Base-by-base conservation (phyloP, 2,888 invertebrate species). In the Perdita meconis region DNA sequence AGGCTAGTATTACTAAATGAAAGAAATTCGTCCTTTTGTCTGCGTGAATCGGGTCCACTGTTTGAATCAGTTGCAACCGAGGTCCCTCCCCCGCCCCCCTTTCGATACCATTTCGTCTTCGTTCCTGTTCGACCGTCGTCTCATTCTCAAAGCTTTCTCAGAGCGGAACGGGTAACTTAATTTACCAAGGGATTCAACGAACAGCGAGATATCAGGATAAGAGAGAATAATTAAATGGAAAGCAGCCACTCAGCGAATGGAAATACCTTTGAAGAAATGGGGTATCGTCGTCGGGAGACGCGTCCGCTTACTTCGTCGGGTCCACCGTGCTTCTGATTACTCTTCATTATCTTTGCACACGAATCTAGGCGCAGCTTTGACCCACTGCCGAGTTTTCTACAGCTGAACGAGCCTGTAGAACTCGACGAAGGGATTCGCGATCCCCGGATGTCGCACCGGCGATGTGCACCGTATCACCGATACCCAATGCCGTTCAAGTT, bases 161-260 rank as follows among this genome's bases (percentile, higher is more conserved):
- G 24, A 10, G 26, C 50, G 69, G 55, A 60, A 53, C 61, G 74
- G 68, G 55, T 78, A 81, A 83, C 72, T 75, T 81, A 83, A 83
- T 83, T 83, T 81, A 81, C 73, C 66, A 75, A 68, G 68, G 69
- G 73, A 75, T 81, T 69, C 71, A 67, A 72, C 70, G 71, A 64
- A 67, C 72, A 59, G 56, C 38, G 81, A 81, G 76, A 83, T 81
- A 81, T 83, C 78, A 66, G 34, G 38, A 65, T 51, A 60, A 60
- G 66, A 71, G 70, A 66, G 83, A 81, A 81, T 83, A 83, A 83
- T 83, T 73, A 83, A 83, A 83, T 83, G 76, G 76, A 75, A 70
- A 68, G 77, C 70, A 70, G 77, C 78, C 70, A 75, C 73, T 82
- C 68, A 44, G 40, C 74, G 61, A 69, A 74, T 74, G 59, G 82